Conservation (phyloP, 2,113 vertebrate species). For the Hippocampus zosterae region DNA sequence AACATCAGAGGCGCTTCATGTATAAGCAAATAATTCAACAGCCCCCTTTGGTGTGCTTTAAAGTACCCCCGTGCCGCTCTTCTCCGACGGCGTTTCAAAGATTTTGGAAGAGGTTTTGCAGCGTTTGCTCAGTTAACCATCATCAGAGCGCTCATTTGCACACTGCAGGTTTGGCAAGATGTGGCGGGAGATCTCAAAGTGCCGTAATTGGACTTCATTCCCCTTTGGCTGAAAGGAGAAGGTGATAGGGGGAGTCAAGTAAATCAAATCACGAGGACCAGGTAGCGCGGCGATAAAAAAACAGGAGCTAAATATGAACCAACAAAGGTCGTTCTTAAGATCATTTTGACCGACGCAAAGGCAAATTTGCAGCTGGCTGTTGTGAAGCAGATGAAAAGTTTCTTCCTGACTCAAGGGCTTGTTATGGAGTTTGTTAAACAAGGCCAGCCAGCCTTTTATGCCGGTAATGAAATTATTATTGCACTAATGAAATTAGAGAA, state of each 20-base stretch:
- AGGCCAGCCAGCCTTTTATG: conserved; percentile 23
- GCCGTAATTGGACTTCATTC: conserved; percentile 64
- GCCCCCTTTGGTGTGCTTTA: conserved; percentile 49
- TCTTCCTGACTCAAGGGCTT: conserved; percentile 55
- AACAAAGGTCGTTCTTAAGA: conserved; percentile 9
- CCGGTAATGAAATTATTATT: conserved; percentile 15
- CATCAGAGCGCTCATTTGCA: conserved; percentile 68
- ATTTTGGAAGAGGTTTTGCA: conserved; percentile 62
- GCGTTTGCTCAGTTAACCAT: conserved; percentile 63
- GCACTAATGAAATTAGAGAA: conserved; percentile 26
- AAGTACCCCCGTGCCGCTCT: conserved; percentile 26
- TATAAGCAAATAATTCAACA: conserved; percentile 64
- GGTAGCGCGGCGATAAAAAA: background rate
- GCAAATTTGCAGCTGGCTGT: conserved; percentile 16
- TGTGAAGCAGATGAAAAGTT: conserved; percentile 62
- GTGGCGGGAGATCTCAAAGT: conserved; percentile 58
- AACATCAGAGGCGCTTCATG: conserved; percentile 54
- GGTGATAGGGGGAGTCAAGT: conserved; percentile 57
- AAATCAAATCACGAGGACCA: conserved; percentile 23
- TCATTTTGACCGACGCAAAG: conserved; percentile 13
- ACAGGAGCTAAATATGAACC: background rate
- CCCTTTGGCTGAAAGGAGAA: conserved; percentile 55
- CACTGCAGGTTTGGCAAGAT: conserved; percentile 64
- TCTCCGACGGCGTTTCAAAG: conserved; percentile 60
- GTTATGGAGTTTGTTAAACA: conserved; percentile 58